Evolutionary conservation across 2,888 invertebrate genomes (phyloP).

Genomic region (Miltochrista miniata): DNA sequence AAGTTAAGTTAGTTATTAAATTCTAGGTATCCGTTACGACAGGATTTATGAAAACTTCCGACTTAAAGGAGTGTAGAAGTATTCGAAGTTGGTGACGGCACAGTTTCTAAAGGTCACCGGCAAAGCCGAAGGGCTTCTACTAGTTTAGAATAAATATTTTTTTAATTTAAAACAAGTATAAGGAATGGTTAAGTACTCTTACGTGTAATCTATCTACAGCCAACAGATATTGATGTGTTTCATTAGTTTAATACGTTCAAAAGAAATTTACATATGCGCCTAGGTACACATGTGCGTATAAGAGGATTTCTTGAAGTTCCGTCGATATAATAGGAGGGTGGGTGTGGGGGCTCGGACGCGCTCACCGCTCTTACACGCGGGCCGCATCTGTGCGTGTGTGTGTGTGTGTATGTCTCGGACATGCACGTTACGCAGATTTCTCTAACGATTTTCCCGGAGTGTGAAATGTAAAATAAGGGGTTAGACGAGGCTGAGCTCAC

Average conservation of each 20-base stretch:
- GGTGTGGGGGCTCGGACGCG: conserved; percentile 59
- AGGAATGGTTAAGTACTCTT: neutral
- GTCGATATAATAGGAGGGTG: conserved; percentile 72
- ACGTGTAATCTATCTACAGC: no score
- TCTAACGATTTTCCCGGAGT: conserved; percentile 84
- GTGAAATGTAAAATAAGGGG: conserved; percentile 84
- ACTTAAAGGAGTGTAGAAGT: no score
- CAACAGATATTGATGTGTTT: neutral
- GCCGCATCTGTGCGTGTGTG: conserved; percentile 43
- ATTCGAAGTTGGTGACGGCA: no score
- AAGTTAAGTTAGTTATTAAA: no score
- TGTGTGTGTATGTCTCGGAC: conserved; percentile 77
- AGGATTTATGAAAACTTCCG: no score
- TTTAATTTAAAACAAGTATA: no score
- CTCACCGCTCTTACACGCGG: conserved; percentile 37
- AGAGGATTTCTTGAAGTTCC: conserved; percentile 82
- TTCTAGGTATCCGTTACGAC: no score
- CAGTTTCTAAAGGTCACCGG: no score
- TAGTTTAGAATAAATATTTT: no score
- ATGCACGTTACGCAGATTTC: conserved; percentile 83
- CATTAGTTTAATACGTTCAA: conserved; percentile 42
- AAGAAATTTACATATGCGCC: conserved; percentile 67
- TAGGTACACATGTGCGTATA: conserved; percentile 66
- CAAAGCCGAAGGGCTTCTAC: no score
- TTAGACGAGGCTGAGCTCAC: conserved; percentile 74